Percentiles rank a stretch among this genome's conserved stretches.
Evolutionary conservation across 2,113 vertebrate species (phyloP).

Genomic region (Falco punctatus): DNA sequence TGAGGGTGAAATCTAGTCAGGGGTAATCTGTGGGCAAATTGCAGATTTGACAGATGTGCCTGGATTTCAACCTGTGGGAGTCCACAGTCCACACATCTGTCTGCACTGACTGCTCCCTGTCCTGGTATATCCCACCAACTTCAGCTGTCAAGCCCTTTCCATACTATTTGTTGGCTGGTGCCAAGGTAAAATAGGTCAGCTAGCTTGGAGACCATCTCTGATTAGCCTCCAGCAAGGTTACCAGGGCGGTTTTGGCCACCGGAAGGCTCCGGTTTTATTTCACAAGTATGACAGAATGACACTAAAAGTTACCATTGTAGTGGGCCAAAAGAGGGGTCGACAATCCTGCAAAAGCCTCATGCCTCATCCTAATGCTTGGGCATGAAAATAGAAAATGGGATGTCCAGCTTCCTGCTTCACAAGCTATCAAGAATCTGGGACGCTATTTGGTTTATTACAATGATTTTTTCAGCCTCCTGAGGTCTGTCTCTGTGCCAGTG

Average conservation of each 20-base stretch:
- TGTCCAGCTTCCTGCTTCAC: neutral
- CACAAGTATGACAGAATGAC: neutral
- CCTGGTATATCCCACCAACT: neutral
- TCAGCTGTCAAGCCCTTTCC: neutral
- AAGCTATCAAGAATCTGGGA: neutral
- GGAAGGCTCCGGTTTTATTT: neutral
- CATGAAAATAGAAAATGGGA: neutral
- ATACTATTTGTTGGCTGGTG: neutral
- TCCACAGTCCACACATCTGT: accelerated
- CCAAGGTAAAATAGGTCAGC: neutral
- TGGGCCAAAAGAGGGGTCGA: neutral
- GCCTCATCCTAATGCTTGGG: neutral
- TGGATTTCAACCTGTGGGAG: neutral
- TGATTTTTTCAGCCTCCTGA: neutral
- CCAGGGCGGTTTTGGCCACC: neutral
- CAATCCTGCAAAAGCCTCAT: neutral
- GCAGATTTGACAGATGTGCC: neutral
- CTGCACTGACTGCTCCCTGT: neutral
- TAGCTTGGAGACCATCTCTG: neutral
- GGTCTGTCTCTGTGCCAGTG: neutral
- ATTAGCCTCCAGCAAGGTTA: neutral
- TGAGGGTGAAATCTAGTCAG: neutral
- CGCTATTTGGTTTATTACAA: neutral
- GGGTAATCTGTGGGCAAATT: neutral
- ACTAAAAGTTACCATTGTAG: neutral